Evolutionary conservation across 2,797 vertebrate genomes (phyloP), one percentile per base, ranked within the genome.

Genomic region (Xerus rutilus): DNA sequence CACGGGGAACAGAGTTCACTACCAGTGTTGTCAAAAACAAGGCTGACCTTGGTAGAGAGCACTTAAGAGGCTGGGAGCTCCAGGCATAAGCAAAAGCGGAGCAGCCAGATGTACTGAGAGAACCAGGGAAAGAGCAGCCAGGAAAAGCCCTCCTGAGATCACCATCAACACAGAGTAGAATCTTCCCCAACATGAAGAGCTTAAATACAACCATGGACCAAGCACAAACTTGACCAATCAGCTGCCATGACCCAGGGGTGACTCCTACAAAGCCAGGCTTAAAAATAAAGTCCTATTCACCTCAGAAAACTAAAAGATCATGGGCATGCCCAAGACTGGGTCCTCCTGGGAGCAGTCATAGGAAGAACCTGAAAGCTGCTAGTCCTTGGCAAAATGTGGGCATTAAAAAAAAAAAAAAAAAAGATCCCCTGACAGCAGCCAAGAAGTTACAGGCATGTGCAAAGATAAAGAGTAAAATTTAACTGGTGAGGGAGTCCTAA

Each of bases 281-380:
- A 88, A 94, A 86, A 91, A 67, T 39, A 81, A 79, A 86, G 47
- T 20, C 57, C 91, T 10, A 85, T 25, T 90, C 54, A 64, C n/a
- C 21, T 15, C 4, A 14, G 43, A n/a, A 72, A 69, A 72, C 15
- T 28, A 43, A 45, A 62, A 83, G 52, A 52, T 65, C 35, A 52
- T 32, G 70, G 76, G 43, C 45, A 87, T 77, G 74, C 12, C 62
- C 57, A 88, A 95, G 72, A 45, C 52, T 93, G 32, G 78, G 62
- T 54, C 47, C 57, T 94, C 57, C 47, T 39, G 25, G 35, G 59
- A 92, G 43, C 7, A 35, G 81, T 62, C 21, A 79, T 59, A 85
- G 77, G 54, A 90, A 92, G 47, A 57, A 90, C 17, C n/a, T 85
- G 59, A 11, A 83, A 82, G 64, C 13, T 62, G 25, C 35, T 12